Percentiles rank a stretch among this genome's conserved stretches.
Conservation (phyloP, 1,140 invertebrate species). For the Yoshiicerus persimilis region DNA sequence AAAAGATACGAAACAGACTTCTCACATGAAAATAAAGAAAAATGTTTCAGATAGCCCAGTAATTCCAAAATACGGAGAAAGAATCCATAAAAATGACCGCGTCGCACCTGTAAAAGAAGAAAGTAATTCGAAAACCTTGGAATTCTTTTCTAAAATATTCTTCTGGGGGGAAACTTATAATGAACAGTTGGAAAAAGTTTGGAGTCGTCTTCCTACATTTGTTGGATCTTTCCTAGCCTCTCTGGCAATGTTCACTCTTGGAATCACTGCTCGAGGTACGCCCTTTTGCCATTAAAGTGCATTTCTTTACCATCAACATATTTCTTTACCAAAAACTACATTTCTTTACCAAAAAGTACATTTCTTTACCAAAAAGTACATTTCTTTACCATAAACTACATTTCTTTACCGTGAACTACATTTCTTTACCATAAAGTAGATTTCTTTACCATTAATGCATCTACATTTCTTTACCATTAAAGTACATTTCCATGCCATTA, state of each 20-base stretch:
- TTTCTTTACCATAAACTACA: too few relatives aligned
- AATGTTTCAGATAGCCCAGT: not conserved
- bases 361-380: too few relatives aligned
- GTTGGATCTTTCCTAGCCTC: slow-evolving; percentile 59
- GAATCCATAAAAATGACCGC: not conserved
- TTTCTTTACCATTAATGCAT: too few relatives aligned
- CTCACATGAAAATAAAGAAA: not conserved
- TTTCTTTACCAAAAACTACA: too few relatives aligned
- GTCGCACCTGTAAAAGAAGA: not conserved
- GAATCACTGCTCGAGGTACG: slow-evolving; percentile 62
- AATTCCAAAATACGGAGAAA: not conserved
- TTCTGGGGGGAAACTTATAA: slow-evolving; percentile 61
- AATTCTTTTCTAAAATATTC: slow-evolving; percentile 26
- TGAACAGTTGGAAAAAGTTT: slow-evolving; percentile 59
- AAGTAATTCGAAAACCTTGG: not conserved
- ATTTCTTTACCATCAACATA: too few relatives aligned
- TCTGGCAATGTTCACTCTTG: slow-evolving; percentile 61
- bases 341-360: too few relatives aligned
- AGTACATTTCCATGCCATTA: too few relatives aligned
- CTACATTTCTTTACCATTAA: too few relatives aligned
- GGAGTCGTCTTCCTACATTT: slow-evolving; percentile 58
- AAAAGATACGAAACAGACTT: not conserved
- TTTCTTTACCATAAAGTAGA: too few relatives aligned
- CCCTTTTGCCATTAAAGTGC: too few relatives aligned
- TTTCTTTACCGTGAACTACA: too few relatives aligned